Base-by-base conservation (phyloP, 1,140 invertebrate species). In the Drosophila chauvacae region DNA sequence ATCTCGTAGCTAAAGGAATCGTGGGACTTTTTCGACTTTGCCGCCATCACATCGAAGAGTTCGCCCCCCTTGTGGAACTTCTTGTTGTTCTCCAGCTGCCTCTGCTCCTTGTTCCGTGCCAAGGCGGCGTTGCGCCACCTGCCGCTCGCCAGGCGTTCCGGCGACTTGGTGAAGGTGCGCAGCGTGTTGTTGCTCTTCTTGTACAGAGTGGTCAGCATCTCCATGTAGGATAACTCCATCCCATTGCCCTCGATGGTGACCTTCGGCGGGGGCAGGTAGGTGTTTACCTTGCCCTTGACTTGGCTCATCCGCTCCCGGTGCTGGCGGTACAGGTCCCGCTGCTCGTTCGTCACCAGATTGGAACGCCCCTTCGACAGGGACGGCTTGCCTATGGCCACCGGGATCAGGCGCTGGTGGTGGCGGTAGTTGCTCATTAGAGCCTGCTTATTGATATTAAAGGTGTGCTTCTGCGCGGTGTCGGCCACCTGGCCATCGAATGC, bases 171-270 rank as follows among this genome's bases (percentile, higher is more conserved):
- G 3, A 90, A 90, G 6, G 85, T 90, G 16, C 85, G 53, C 18
- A 90, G 39, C 2, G 81, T 90, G 16, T 90, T 85, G 55, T 90
- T 90, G 75, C 85, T 90, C 23, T 85, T 85, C 60, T 88, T 66
- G 42, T 90, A 90, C 18, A 90, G 86, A 0, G 81, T 61, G 0
- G 85, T 80, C 16, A 90, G 66, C 85, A 90, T 90, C 55, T 90
- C 85, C 85, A 90, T 90, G 28, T 90, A 90, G 18, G 85, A 76
- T 7, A 90, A 42, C 48, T 90, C 86, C 85, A 90, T 90, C 48
- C 71, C 57, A 18, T 86, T 90, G 48, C 69, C 66, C 56, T 90
- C 86, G 10, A 79, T 47, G 44, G 79, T 76, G 11, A 77, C 14
- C 50, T 85, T 90, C 0, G 85, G 85, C 30, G 85, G 81, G 4